Conservation (phyloP, 2,113 vertebrate species). For the Seriola quinqueradiata region DNA sequence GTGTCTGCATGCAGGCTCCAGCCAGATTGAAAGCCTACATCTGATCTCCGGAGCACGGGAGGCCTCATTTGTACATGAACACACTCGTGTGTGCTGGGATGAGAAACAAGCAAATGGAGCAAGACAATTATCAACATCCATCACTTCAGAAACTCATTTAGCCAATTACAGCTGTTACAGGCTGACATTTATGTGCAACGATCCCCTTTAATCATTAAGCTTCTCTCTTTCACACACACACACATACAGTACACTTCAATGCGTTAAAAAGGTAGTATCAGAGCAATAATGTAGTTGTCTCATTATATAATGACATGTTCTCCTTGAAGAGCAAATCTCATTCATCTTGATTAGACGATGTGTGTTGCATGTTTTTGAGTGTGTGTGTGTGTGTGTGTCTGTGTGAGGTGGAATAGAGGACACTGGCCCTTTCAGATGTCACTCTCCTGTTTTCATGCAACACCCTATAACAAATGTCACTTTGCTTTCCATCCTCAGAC, state of each 20-base stretch:
- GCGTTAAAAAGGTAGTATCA: conserved; percentile 39
- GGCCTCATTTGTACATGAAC: conserved; percentile 41
- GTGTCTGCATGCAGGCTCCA: not conserved
- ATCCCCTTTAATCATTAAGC: conserved; percentile 57
- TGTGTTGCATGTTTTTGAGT: conserved; percentile 2
- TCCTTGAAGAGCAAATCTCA: conserved; percentile 49
- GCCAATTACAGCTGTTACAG: conserved; percentile 71
- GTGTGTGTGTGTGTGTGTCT: conserved; percentile 1
- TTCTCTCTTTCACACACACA: not conserved
- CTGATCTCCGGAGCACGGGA: not conserved
- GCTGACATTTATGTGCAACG: conserved; percentile 63
- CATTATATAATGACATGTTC: conserved; percentile 51
- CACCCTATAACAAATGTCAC: conserved; percentile 54
- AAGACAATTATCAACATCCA: conserved; percentile 76
- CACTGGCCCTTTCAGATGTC: conserved; percentile 41
- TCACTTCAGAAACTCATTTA: conserved; percentile 78
- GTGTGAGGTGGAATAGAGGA: conserved; percentile 57
- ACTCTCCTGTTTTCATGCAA: conserved; percentile 33
- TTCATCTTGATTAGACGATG: conserved; percentile 62
- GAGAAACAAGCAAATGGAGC: conserved; percentile 68
- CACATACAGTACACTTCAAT: not conserved
- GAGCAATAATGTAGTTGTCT: conserved; percentile 59
- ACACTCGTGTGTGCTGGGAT: conserved; percentile 4
- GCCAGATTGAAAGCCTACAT: conserved; percentile 5
- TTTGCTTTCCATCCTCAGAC: conserved; percentile 28